These are phyloP conservation scores for Trypoxylon attenuatum DNA, from an alignment of 2,888 invertebrate genomes.

Conservation along the genomic window DNA sequence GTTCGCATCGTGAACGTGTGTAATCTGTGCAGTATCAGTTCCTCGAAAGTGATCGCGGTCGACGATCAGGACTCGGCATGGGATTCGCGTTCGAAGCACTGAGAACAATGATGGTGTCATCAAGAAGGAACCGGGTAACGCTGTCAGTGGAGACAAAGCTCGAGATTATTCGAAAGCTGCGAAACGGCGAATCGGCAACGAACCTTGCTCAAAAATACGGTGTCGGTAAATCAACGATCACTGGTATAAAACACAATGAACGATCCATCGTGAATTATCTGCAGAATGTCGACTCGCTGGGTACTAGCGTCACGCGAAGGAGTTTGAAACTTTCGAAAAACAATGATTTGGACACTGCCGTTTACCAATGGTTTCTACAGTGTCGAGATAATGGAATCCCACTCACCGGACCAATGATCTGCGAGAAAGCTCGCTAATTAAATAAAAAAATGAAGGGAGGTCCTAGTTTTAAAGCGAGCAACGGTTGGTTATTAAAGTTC, in stretches of 20 bases:
- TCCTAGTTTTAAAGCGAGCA: slow-evolving; percentile 29
- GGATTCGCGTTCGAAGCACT: too few relatives aligned
- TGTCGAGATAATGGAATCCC: not conserved
- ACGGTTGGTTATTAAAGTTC: slow-evolving; percentile 37
- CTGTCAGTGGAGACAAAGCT: slow-evolving; percentile 13
- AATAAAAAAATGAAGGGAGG: slow-evolving; percentile 23
- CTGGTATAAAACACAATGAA: slow-evolving; percentile 14
- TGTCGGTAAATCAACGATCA: slow-evolving; percentile 15
- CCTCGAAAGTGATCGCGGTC: too few relatives aligned
- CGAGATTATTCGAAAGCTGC: slow-evolving; percentile 10
- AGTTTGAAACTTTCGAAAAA: slow-evolving; percentile 8
- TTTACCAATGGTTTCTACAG: slow-evolving; percentile 15
- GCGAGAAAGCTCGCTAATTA: slow-evolving; percentile 28
- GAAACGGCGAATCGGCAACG: slow-evolving; percentile 9
- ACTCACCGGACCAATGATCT: slow-evolving; percentile 9
- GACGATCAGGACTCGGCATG: too few relatives aligned
- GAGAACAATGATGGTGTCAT: not conserved
- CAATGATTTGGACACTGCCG: slow-evolving; percentile 13
- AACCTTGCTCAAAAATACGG: slow-evolving; percentile 10
- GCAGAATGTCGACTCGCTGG: not conserved
- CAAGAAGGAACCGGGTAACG: slow-evolving; percentile 15
- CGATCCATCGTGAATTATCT: slow-evolving; percentile 2
- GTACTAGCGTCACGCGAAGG: not conserved
- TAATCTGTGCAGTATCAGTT: too few relatives aligned
- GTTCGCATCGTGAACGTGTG: too few relatives aligned